Percentiles rank a stretch among this genome's conserved stretches.
Evolutionary conservation across 2,797 vertebrate genomes (phyloP).

Genomic region (Spondyliosoma cantharus): DNA sequence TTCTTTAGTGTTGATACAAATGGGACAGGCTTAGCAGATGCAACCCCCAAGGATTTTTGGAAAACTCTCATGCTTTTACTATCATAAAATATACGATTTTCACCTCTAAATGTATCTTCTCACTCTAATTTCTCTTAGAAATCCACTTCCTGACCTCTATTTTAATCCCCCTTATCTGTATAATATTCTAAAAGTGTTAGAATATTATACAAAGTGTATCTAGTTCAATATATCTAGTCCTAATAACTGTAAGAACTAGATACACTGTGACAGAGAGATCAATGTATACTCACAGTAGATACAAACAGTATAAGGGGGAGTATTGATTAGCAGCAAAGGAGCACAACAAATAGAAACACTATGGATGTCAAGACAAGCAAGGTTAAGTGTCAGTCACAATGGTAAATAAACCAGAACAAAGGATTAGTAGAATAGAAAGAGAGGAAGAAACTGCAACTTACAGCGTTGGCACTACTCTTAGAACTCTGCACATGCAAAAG

Average conservation of each 20-base stretch:
- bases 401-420: slow-evolving; percentile 63
- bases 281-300: slow-evolving; percentile 48
- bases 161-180: slow-evolving; percentile 22
- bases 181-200: slow-evolving; percentile 48
- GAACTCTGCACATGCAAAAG: slow-evolving; percentile 98
- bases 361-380: slow-evolving; percentile 75
- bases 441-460: slow-evolving; percentile 90
- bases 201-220: slow-evolving; percentile 42
- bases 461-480: slow-evolving; percentile 98
- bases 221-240: background rate
- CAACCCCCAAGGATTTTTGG: slow-evolving; percentile 58
- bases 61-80: slow-evolving; percentile 59
- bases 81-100: slow-evolving; percentile 18
- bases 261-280: slow-evolving; percentile 35
- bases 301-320: slow-evolving; percentile 49
- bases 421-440: slow-evolving; percentile 69
- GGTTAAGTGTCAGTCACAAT: slow-evolving; percentile 71
- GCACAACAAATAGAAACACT: slow-evolving; percentile 73
- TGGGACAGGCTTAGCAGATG: slow-evolving; percentile 81
- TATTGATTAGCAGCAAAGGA: slow-evolving; percentile 67
- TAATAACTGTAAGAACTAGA: slow-evolving; percentile 29
- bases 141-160: background rate
- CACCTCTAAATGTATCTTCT: slow-evolving; percentile 24
- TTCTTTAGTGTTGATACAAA: slow-evolving; percentile 85
- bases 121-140: background rate